These are phyloP conservation scores for Leistus spinibarbis DNA, from an alignment of 2,888 invertebrate species.

Conservation along the genomic window DNA sequence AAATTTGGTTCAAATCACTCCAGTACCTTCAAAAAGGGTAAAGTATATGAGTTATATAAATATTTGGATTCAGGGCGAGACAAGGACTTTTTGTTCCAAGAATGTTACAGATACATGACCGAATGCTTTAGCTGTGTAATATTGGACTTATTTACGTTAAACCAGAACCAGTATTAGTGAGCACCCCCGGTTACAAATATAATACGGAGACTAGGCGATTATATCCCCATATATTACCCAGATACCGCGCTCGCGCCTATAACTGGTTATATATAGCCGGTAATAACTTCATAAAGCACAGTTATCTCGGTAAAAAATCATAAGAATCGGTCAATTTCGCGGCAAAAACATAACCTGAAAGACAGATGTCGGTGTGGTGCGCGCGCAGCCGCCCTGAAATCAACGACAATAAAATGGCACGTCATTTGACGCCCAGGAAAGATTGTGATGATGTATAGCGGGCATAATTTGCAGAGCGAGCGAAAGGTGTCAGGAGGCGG, in stretches of 20 bases:
- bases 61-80: too few species aligned
- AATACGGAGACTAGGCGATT: background rate
- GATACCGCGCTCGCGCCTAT: background rate
- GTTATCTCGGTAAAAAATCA: conserved; percentile 3
- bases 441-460: conserved; percentile 6
- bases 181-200: background rate
- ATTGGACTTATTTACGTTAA: too few species aligned
- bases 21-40: too few species aligned
- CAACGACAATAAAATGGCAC: conserved; percentile 2
- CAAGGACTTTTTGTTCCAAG: too few species aligned
- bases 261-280: background rate
- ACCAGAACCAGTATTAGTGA: background rate
- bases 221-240: conserved; percentile 5
- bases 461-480: conserved; percentile 8
- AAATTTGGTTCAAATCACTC: too few species aligned
- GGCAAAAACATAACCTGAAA: background rate
- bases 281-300: conserved; percentile 6
- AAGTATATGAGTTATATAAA: too few species aligned
- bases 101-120: too few species aligned
- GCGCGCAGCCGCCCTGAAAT: conserved; percentile 3
- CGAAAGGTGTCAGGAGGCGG: background rate
- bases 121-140: too few species aligned
- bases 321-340: background rate
- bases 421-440: background rate
- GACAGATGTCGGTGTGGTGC: background rate